Evolutionary conservation across 2,888 invertebrate genomes (phyloP), one percentile per base, ranked within the genome.

Genomic region (Hirudinaria manillensis): DNA sequence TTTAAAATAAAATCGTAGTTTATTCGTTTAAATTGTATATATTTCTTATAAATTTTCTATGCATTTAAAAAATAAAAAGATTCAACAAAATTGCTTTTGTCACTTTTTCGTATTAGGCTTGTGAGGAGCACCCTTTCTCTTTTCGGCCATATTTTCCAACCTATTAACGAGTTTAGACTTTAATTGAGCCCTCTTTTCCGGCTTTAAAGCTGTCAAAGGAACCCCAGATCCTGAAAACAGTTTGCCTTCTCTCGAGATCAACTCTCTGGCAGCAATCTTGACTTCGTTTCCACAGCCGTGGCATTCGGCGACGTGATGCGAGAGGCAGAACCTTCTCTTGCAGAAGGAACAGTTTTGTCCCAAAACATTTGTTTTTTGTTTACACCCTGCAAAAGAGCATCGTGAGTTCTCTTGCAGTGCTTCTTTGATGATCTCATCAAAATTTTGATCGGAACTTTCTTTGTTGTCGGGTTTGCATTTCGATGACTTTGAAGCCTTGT

Each of bases 221-320:
- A 87, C 76, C 83, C 83, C 83, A 87, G 89, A 83, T 13, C 84
- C 84, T 83, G 87, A 79, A 73, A 84, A 83, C 27, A 87, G 74
- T 13, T 83, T 83, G 0, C 86, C 86, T 70, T 84, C 84, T 70
- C 83, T 81, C 7, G 81, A 80, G 32, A 85, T 82, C 36, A 80
- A 80, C 70, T 83, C 81, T 13, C 89, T 85, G 75, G 89, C 90
- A 56, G 87, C 87, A 29, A 85, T 84, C 79, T 88, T 87, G 0
- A 89, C 89, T 1, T 88, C 88, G 76, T 88, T 88, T 0, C 89
- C 90, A 83, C 91, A 91, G 0, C 90, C 90, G 80, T 91, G 90
- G 0, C 89, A 87, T 84, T 91, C 91, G 0, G 90, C 90, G 75
- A 90, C 84, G 24, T 88, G 87, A 81, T 91, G 90, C 29, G 87